Conservation (phyloP, 2,113 vertebrate genomes). For the Falcunculus frontatus region DNA sequence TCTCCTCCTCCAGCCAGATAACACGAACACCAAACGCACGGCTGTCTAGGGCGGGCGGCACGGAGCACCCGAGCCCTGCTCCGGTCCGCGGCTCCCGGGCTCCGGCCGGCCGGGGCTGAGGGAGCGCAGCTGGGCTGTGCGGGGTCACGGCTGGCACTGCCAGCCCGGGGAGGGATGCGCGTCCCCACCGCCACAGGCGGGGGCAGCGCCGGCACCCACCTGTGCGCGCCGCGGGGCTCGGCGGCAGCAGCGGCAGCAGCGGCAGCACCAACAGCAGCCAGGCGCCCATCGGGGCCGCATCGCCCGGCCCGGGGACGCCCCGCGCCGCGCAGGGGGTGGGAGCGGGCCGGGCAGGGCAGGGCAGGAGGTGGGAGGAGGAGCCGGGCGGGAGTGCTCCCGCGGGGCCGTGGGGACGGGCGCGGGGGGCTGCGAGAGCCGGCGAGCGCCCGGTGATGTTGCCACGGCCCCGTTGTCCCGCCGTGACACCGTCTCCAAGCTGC, state of each 20-base stretch:
- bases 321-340: neutral
- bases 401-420: neutral
- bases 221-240: neutral
- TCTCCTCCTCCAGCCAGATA: neutral
- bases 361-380: neutral
- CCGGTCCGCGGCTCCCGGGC: neutral
- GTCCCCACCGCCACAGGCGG: neutral
- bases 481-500: rapidly evolving
- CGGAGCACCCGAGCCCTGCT: rapidly evolving
- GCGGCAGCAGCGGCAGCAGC: neutral
- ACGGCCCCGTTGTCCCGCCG: rapidly evolving
- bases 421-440: rapidly evolving
- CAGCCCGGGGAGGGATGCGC: neutral
- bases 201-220: neutral
- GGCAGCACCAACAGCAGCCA: neutral
- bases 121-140: neutral
- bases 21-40: rapidly evolving
- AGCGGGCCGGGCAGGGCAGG: neutral
- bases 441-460: rapidly evolving
- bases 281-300: slow-evolving; percentile 49
- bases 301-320: neutral
- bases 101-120: neutral
- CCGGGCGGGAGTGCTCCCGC: neutral
- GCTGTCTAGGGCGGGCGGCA: rapidly evolving
- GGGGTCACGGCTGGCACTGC: rapidly evolving